Base-by-base conservation (phyloP, 1,140 invertebrate genomes). In the Eurytemora carolleeae region DNA sequence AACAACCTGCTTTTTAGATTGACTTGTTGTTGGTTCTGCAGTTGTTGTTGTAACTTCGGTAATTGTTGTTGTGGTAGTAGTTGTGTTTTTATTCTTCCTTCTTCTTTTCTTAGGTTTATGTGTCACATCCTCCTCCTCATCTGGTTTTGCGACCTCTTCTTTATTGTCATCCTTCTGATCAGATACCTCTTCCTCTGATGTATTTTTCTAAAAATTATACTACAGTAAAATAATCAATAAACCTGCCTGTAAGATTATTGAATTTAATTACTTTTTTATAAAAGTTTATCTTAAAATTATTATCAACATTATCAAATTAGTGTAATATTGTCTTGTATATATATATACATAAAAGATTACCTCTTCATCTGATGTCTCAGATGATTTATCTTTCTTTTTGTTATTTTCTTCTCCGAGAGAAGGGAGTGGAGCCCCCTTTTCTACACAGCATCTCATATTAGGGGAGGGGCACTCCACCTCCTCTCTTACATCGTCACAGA, bases 371-470 rank as follows among this genome's bases (percentile, higher is more conserved):
- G 24, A 7, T 19, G 21, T 60, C 26, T 25, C 18, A 3, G 21
- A 18, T 19, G 31, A 2, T 25, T 25, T 44, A 21, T 52, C 44
- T 24, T 18, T 23, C 19, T 54, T 31, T 3, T 25, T 20, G 59
- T 57, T 55, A 22, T 21, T 25, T 52, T 55, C 3, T 31, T 24
- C 3, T 53, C 1, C 53, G n/a, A 24, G 17, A 58, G 62, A 26
- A 31, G 53, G 21, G 24, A 25, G n/a, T 26, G 64, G 12, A 60
- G 65, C 70, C n/a, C 56, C 56, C 23, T 18, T n/a, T 15, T 61
- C 62, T n/a, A 64, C 63, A 20, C 63, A 63, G 63, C 63, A 63
- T 55, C 63, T 52, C 59, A 63, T 64, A 24, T 22, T 20, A 1
- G 1, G 23, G 2, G 19, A 20, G 15, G 63, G 61, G 52, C 63